Conservation (phyloP, 2,113 vertebrate species). For the Capreolus pygargus region DNA sequence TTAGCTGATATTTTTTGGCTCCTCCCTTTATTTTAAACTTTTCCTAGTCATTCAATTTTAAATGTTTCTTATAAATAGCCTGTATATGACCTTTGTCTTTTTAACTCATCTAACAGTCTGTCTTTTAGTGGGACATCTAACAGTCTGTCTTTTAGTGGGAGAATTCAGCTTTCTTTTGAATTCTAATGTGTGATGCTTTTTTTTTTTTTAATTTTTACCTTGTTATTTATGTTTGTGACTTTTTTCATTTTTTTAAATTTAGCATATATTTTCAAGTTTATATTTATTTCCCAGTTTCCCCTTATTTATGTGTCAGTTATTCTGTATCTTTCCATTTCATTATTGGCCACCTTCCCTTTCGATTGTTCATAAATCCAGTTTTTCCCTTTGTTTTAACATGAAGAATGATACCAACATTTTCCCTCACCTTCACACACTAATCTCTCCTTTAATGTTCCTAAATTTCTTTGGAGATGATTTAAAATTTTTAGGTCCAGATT, state of each 20-base stretch:
- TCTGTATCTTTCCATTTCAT: background rate
- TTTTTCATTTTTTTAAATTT: slow-evolving; percentile 14
- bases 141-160: background rate
- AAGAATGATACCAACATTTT: background rate
- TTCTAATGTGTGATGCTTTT: background rate
- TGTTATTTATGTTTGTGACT: background rate
- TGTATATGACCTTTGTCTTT: background rate
- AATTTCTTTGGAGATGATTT: background rate
- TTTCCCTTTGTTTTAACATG: background rate
- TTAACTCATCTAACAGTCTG: background rate
- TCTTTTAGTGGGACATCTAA: background rate
- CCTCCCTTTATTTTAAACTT: background rate
- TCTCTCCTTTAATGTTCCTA: background rate
- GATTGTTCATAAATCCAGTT: background rate
- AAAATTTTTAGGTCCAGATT: background rate
- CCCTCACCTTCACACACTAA: background rate
- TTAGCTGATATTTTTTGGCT: background rate
- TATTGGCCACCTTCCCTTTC: background rate
- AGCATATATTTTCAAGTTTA: background rate
- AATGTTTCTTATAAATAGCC: background rate
- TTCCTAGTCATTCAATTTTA: background rate
- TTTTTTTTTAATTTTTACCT: background rate
- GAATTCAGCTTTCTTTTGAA: slow-evolving; percentile 10
- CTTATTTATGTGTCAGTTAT: background rate
- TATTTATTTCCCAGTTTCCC: background rate